Conservation (phyloP, 2,888 invertebrate species). For the Psococerastis gibbosa region DNA sequence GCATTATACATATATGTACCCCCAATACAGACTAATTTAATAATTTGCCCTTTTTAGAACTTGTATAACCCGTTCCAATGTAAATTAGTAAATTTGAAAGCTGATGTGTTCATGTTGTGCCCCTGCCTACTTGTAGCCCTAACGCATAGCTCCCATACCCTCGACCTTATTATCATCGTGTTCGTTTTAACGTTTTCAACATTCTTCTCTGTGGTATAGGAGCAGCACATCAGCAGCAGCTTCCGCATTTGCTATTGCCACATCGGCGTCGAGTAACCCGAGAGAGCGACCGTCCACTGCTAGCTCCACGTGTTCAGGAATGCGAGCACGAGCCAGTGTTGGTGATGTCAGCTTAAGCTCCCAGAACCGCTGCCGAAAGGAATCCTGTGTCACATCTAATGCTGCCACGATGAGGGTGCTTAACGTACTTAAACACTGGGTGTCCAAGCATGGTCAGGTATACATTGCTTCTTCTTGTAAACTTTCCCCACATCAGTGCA, state of each 20-base stretch:
- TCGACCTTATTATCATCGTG: too few species aligned
- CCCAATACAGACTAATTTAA: too few species aligned
- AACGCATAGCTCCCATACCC: too few species aligned
- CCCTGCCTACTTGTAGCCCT: too few species aligned
- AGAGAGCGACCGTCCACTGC: constrained; percentile 36
- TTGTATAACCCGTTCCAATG: too few species aligned
- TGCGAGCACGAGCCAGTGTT: constrained; percentile 16
- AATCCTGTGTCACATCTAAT: constrained; percentile 67
- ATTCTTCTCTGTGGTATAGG: constrained; percentile 31
- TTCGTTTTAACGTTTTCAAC: too few species aligned
- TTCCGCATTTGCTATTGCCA: constrained; percentile 79
- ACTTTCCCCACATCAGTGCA: too few species aligned
- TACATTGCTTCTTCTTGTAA: too few species aligned
- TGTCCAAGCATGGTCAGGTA: constrained; percentile 68
- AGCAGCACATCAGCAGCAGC: constrained; percentile 75
- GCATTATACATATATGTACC: too few species aligned
- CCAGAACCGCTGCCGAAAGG: constrained; percentile 33
- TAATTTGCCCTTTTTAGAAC: too few species aligned
- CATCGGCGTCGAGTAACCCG: constrained; percentile 70
- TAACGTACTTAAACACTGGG: constrained; percentile 81
- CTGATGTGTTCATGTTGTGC: too few species aligned
- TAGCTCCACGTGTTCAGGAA: constrained; percentile 4
- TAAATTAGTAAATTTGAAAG: too few species aligned
- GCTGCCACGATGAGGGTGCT: constrained; percentile 88
- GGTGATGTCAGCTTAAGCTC: constrained; percentile 18